Evolutionary conservation across 2,888 invertebrate genomes (phyloP), one percentile per base, ranked within the genome.

Genomic region (Polietes domitor): DNA sequence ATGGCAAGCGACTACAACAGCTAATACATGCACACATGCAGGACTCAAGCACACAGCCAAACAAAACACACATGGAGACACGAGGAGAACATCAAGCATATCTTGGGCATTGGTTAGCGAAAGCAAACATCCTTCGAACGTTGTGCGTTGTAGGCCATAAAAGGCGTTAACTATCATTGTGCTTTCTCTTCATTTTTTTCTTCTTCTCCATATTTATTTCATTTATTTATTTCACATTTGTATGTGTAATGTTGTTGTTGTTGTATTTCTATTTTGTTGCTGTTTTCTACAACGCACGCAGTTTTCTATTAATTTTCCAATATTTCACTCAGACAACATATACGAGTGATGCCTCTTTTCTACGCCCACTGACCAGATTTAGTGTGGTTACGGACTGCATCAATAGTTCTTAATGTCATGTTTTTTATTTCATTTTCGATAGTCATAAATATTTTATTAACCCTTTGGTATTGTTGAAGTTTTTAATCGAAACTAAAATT

Each of bases 81-180:
- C n/a, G n/a, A n/a, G n/a, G n/a, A 21, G 55, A 12, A 21, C 21
- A 58, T 5, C n/a, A 61, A 17, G 21, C 58, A 68, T 65, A 21
- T 19, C n/a, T n/a, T 63, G 53, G 19, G 15, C 24, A 21, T 50
- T 75, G 32, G 10, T 50, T 21, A 7, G 26, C 19, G 28, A 47
- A 28, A 68, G 37, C 53, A 26, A 76, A 58, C 43, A 74, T 47
- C 12, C 24, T 68, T 43, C 43, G 12, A 41, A 21, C 41, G 61
- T 73, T 63, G 58, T 80, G 65, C 65, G 55, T 78, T 21, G 72
- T 72, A 65, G 72, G 75, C 71, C 83, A 75, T 83, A 74, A 78
- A 84, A 84, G 84, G 84, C 84, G 84, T 84, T 81, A 81, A 77
- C 83, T 77, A 83, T 83, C 74, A 68, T 80, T 77, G 68, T 77